Evolutionary conservation across 2,113 vertebrate genomes (phyloP), one percentile per base, ranked within the genome.

Genomic region (Scomber japonicus): DNA sequence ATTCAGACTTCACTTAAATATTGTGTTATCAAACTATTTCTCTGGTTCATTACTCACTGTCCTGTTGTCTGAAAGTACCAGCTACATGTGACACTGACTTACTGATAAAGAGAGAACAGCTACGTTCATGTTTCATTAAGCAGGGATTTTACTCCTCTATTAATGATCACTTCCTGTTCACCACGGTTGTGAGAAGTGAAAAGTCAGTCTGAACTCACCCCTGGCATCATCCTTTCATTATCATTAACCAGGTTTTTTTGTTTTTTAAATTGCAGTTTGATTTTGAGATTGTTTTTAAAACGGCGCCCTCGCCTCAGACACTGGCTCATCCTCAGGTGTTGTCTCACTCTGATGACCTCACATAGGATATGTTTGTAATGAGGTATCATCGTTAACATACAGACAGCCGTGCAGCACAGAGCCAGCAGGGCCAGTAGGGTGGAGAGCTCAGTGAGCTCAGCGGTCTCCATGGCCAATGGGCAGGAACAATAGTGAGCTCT

Each of bases 401-500:
- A 74, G 27, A 24, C 17, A 30, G 10, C 1, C 13, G 14, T 30
- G 57, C 49, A 76, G 49, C 63, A 74, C 40, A 24, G 46, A 49
- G 6, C 71, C n/a, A 82, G 68, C 44, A 75, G 31, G 44, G 61
- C 21, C 8, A 53, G 50, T 54, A 55, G 57, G 35, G 59, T 35
- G 51, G n/a, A 80, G 64, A 72, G 64, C 63, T 70, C 24, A 51
- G 60, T 49, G 63, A 64, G 50, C 12, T 57, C 63, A 65, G 64
- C 54, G 2, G 63, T 66, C 62, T 79, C 60, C 48, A 80, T 16
- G 65, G 77, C 73, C 87, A 61, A 67, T 82, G 81, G 63, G 80
- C 87, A 85, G 80, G 83, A 89, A 92, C 82, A 90, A 91, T 85
- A 24, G 75, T 30, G 35, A 27, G 77, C 35, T 57, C 45, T 44